Conservation (phyloP, 2,113 vertebrate genomes). For the Alethe diademata region DNA sequence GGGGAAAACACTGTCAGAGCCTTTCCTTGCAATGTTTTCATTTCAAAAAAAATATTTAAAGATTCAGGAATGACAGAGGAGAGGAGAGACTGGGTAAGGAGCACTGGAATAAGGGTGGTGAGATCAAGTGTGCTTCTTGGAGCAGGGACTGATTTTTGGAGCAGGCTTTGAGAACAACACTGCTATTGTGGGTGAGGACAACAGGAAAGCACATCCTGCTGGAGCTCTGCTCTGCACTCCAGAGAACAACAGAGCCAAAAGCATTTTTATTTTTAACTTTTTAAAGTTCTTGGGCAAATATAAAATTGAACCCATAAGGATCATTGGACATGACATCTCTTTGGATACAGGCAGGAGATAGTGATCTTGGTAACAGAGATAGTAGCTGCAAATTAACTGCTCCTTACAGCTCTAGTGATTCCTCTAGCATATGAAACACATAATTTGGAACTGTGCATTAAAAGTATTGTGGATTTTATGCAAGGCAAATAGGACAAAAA, state of each 20-base stretch:
- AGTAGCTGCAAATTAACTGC: not conserved
- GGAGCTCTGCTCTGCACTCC: not conserved
- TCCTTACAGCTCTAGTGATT: not conserved
- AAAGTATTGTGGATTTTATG: not conserved
- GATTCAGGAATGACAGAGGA: not conserved
- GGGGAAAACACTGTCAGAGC: not conserved
- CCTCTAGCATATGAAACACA: not conserved
- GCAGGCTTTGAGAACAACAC: not conserved
- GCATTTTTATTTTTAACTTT: not conserved
- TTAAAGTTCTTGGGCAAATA: not conserved
- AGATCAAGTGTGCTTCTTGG: not conserved
- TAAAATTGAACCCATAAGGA: not conserved
- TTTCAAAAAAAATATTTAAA: not conserved
- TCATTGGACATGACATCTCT: not conserved
- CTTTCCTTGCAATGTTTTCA: not conserved
- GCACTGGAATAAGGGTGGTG: rapidly evolving
- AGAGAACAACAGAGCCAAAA: not conserved
- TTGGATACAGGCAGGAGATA: not conserved
- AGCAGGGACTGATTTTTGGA: not conserved
- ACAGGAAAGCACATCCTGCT: not conserved
- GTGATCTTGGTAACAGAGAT: not conserved
- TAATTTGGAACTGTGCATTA: not conserved
- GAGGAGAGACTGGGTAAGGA: not conserved
- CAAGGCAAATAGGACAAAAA: not conserved
- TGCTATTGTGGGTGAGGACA: not conserved